phyloP scores from a whole-genome alignment of 92 coral and sea anemone species.

The Paramuricea clavata region DNA sequence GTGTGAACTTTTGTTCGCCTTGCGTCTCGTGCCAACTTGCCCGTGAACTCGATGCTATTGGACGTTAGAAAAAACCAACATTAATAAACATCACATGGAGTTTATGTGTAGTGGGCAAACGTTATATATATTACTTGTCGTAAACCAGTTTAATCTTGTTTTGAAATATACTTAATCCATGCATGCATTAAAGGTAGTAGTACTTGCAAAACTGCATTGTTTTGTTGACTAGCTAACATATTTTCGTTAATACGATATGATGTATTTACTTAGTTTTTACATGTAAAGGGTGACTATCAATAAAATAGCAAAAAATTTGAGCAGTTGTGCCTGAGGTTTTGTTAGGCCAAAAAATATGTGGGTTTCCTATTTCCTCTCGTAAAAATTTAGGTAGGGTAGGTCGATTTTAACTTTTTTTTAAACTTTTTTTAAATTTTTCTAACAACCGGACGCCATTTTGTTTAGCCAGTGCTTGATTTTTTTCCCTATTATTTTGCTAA shows the following conservation, averaged over 20 bases:
- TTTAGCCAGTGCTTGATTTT: too few relatives aligned
- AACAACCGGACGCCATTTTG: too few relatives aligned
- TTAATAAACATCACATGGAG: not conserved
- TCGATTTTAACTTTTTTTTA: too few relatives aligned
- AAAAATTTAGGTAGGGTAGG: too few relatives aligned
- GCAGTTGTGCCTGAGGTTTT: too few relatives aligned
- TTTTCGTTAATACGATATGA: not conserved
- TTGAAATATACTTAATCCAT: too few relatives aligned
- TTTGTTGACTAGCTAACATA: not conserved
- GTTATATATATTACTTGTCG: not conserved
- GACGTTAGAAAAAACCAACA: constrained; percentile 53
- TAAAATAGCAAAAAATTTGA: too few relatives aligned
- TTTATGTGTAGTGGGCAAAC: not conserved
- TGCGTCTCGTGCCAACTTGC: constrained; percentile 89
- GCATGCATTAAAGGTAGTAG: not conserved
- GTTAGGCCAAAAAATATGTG: too few relatives aligned
- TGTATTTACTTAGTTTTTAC: not conserved
- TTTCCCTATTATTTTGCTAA: too few relatives aligned
- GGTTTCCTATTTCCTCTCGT: too few relatives aligned
- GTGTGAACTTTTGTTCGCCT: constrained; percentile 49
- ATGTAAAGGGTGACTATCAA: not conserved
- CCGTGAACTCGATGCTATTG: constrained; percentile 77
- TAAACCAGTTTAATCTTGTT: not conserved
- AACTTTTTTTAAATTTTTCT: too few relatives aligned
- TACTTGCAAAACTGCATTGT: not conserved